Evolutionary conservation across 2,113 vertebrate genomes (phyloP), one percentile per base, ranked within the genome.

Genomic region (Verasper variegatus): DNA sequence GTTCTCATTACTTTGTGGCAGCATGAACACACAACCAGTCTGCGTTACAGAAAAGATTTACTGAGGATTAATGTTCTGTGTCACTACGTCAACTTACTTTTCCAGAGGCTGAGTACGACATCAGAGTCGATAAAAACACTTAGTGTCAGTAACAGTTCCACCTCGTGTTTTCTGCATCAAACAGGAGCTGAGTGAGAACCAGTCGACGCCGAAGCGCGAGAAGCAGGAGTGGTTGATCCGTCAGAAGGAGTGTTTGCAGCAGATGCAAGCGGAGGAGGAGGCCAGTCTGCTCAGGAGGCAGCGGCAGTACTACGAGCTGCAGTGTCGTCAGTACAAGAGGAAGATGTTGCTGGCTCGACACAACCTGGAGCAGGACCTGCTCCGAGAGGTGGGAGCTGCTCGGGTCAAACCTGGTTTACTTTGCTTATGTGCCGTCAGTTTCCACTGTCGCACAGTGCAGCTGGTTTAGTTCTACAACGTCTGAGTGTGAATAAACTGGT

Each of bases 221-320:
- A 97, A 97, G 92, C 96, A 97, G 63, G 96, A 97, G 86, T 97
- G 96, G 96, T 82, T 97, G 82, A 87, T 96, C 76, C 94, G 95
- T 4, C 96, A 97, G 94, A 97, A 97, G 90, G 96, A 97, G 88
- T 95, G 95, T 79, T 87, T 97, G 56, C 96, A 97, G 91, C 96
- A 97, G 85, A 93, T 95, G 90, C 96, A 97, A 90, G 96, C 96
- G 0, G 96, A 97, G 88, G 96, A 97, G 88, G 96, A 97, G 91
- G 95, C 96, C 0, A 92, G 94, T 14, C 89, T 97, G 70, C 92
- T 97, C 21, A 86, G 96, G 76, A 84, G 96, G 20, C 96, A 97
- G 91, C 83, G 96, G 4, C 96, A 97, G 74, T 97, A 97, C 88
- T 97, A 96, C 5, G 96, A 97, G 89, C 92, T 97, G 69, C 96